Conservation (phyloP, 2,797 vertebrate species). For the Sphenodon punctatus region DNA sequence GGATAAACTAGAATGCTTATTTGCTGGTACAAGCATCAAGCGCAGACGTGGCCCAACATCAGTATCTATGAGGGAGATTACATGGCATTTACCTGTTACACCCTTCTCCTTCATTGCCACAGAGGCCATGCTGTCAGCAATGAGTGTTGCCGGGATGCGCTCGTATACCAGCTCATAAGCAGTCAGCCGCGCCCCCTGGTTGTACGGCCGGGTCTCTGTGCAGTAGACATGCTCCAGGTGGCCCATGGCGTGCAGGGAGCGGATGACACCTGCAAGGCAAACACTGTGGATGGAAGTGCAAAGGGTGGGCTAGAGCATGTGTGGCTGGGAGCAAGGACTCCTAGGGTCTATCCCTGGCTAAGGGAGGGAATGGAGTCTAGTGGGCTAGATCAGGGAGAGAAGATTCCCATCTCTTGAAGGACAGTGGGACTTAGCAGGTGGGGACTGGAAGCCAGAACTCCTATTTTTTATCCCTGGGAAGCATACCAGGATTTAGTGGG, state of each 20-base stretch:
- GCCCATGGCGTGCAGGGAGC: slow-evolving; percentile 83
- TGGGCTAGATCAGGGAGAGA: background rate
- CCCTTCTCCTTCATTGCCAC: slow-evolving; percentile 85
- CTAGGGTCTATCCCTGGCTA: too few relatives aligned
- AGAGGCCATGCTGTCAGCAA: slow-evolving; percentile 89
- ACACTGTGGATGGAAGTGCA: background rate
- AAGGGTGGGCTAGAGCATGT: background rate
- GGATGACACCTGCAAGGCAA: slow-evolving; percentile 81
- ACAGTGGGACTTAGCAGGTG: background rate
- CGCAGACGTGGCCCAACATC: too few relatives aligned
- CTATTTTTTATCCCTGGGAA: too few relatives aligned
- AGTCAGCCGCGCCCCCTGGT: slow-evolving; percentile 90
- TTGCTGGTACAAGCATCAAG: background rate
- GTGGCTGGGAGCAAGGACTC: too few relatives aligned
- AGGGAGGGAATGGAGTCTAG: background rate
- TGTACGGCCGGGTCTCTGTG: slow-evolving; percentile 92
- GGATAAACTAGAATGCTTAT: too few relatives aligned
- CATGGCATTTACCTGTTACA: slow-evolving; percentile 80
- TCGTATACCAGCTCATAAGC: slow-evolving; percentile 89
- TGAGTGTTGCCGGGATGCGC: slow-evolving; percentile 87
- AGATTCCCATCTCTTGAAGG: background rate
- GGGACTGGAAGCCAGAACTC: background rate
- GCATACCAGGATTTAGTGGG: too few relatives aligned
- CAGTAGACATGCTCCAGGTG: slow-evolving; percentile 85
- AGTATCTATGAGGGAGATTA: background rate